Evolutionary conservation across 1,140 invertebrate genomes (phyloP).

Genomic region (Diprion similis): DNA sequence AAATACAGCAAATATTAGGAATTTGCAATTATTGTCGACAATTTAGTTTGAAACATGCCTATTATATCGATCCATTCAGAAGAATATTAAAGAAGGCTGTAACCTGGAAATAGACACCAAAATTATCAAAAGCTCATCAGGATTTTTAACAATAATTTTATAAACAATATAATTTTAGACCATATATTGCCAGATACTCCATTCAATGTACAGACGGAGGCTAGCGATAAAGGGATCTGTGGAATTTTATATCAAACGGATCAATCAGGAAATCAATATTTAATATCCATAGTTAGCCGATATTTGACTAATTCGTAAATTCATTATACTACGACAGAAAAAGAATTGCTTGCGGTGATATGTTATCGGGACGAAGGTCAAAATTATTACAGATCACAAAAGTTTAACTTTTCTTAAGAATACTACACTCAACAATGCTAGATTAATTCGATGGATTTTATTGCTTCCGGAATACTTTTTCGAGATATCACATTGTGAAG

Average conservation of each 20-base stretch:
- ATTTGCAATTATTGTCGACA: too few relatives aligned
- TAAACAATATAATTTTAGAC: slow-evolving; percentile 17
- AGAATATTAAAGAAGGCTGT: slow-evolving; percentile 34
- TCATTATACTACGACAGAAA: slow-evolving; percentile 19
- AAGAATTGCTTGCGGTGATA: slow-evolving; percentile 18
- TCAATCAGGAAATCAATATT: slow-evolving; percentile 21
- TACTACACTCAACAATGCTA: neutral
- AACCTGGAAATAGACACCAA: neutral
- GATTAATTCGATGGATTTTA: slow-evolving; percentile 17
- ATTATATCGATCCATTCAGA: slow-evolving; percentile 36
- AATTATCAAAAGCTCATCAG: too few relatives aligned
- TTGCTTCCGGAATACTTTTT: slow-evolving; percentile 12
- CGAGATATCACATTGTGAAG: slow-evolving; percentile 13
- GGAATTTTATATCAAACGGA: slow-evolving; percentile 23
- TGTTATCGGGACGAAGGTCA: neutral
- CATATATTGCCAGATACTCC: slow-evolving; percentile 31
- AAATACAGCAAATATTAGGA: too few relatives aligned
- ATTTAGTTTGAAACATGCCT: slow-evolving; percentile 30
- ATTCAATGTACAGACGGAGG: slow-evolving; percentile 32
- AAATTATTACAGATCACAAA: too few relatives aligned
- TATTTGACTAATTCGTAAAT: slow-evolving; percentile 1
- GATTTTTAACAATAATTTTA: too few relatives aligned
- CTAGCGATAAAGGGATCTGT: slow-evolving; percentile 21
- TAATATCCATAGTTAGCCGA: slow-evolving; percentile 24
- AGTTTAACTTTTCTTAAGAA: slow-evolving; percentile 14